Conservation (phyloP, 1,140 invertebrate species). For the Tachypleus tridentatus region DNA sequence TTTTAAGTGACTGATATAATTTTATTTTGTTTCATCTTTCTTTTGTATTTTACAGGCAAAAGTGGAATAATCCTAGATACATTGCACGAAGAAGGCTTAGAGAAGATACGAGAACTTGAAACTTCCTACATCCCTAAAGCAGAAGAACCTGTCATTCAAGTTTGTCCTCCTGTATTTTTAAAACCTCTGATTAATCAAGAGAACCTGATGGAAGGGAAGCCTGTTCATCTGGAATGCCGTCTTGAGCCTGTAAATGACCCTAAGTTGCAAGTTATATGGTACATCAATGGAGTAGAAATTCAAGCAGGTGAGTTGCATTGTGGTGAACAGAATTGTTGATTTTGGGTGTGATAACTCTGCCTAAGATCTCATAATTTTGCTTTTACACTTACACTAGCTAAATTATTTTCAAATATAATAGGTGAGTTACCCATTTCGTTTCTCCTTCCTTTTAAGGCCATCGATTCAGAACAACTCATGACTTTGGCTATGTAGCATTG, state of each 20-base stretch:
- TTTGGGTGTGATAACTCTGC: no score
- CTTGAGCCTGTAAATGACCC: constrained; percentile 86
- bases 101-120: constrained; percentile 81
- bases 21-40: no score
- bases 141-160: constrained; percentile 51
- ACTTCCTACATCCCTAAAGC: constrained; percentile 58
- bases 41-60: constrained; percentile 45
- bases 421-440: no score
- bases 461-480: constrained; percentile 42
- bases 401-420: no score
- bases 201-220: constrained; percentile 59
- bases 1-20: no score
- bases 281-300: constrained; percentile 39
- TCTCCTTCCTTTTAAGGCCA: constrained; percentile 42
- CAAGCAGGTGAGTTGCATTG: constrained; percentile 36
- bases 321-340: no score
- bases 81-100: constrained; percentile 63
- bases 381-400: no score
- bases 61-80: constrained; percentile 72
- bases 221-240: constrained; percentile 52
- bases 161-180: constrained; percentile 67
- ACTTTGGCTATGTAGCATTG: constrained; percentile 41
- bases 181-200: constrained; percentile 70
- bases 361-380: no score
- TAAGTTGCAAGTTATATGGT: constrained; percentile 85